Percentiles rank a stretch among this genome's conserved stretches.
Conservation (phyloP, 2,797 vertebrate species). For the Saxicola maurus region DNA sequence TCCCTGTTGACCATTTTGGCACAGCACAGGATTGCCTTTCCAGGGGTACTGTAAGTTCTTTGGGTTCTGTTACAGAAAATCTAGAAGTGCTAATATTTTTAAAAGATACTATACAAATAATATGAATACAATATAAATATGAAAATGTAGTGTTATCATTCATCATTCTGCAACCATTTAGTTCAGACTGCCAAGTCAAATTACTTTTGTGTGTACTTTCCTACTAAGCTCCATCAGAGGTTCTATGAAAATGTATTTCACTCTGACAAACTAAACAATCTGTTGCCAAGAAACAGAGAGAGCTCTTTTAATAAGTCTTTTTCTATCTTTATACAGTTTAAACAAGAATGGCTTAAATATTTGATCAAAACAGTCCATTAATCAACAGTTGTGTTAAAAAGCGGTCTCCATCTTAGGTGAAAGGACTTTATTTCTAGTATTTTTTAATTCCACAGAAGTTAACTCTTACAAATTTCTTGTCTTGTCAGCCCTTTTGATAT, state of each 20-base stretch:
- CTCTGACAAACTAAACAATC: constrained; percentile 4
- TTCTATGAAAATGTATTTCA: neutral
- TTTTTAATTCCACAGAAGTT: neutral
- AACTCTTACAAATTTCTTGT: neutral
- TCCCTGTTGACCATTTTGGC: neutral
- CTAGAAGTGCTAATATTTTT: neutral
- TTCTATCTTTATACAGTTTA: neutral
- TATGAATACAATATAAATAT: neutral
- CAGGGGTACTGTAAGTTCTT: neutral
- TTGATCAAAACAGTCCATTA: constrained; percentile 8
- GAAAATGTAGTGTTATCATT: neutral
- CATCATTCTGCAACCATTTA: neutral
- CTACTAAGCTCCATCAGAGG: neutral
- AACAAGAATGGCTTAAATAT: constrained; percentile 3
- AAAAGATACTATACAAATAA: neutral
- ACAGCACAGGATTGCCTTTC: neutral
- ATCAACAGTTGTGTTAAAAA: neutral
- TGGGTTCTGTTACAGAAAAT: neutral
- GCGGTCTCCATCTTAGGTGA: neutral
- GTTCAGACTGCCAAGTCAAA: neutral
- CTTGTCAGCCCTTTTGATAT: neutral
- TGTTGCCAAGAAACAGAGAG: constrained; percentile 10
- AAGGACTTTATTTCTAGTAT: neutral
- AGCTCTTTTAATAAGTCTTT: neutral
- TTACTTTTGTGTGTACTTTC: neutral